Evolutionary conservation across 1,140 invertebrate genomes (phyloP).

Genomic region (Acromyrmex heyeri): DNA sequence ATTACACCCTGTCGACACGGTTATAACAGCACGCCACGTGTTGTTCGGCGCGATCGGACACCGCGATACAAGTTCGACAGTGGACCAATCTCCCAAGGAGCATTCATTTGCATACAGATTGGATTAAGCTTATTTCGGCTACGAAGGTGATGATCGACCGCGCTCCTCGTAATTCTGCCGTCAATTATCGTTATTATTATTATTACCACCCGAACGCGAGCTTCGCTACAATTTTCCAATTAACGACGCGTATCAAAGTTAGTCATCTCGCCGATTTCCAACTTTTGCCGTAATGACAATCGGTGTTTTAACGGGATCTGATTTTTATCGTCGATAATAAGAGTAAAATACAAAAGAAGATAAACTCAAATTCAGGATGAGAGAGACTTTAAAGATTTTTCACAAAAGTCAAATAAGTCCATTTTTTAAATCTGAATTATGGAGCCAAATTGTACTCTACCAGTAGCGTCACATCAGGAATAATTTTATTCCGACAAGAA

Average conservation of each 20-base stretch:
- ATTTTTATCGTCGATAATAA: not conserved
- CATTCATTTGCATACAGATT: slow-evolving; percentile 64
- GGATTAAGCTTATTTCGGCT: slow-evolving; percentile 9
- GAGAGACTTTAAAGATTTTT: not conserved
- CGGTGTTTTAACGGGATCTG: slow-evolving; percentile 19
- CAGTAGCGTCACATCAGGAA: no score
- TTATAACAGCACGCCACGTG: not conserved
- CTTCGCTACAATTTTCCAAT: slow-evolving; percentile 67
- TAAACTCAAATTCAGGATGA: not conserved
- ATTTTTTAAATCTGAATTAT: no score
- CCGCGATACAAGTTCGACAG: slow-evolving; percentile 21
- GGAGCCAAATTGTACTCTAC: no score
- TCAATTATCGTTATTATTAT: slow-evolving; percentile 47
- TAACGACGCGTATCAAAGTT: slow-evolving; percentile 44
- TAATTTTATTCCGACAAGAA: no score
- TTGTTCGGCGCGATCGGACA: slow-evolving; percentile 13
- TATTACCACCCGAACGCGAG: not conserved
- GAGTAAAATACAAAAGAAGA: not conserved
- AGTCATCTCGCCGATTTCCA: slow-evolving; percentile 20
- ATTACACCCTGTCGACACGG: slow-evolving; percentile 66
- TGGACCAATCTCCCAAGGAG: slow-evolving; percentile 36
- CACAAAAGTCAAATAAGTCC: no score
- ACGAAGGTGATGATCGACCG: slow-evolving; percentile 7
- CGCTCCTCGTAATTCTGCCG: slow-evolving; percentile 22
- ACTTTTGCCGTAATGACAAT: slow-evolving; percentile 13